Evolutionary conservation across 2,797 vertebrate genomes (phyloP).

Genomic region (Sylvilagus floridanus): DNA sequence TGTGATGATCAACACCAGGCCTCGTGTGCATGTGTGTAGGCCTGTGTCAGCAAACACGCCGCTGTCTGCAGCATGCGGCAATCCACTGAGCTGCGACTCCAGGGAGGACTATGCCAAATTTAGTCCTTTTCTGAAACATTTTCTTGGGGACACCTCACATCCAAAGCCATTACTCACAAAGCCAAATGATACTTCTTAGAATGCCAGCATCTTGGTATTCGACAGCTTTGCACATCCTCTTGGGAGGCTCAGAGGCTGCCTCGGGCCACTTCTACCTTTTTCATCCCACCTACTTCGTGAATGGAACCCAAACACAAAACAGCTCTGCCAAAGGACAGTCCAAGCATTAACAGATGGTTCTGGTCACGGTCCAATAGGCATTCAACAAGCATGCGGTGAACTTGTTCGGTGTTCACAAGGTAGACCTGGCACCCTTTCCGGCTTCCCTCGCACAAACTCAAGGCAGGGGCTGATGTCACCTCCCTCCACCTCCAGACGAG

Average conservation of each 20-base stretch:
- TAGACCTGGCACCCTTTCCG: background rate
- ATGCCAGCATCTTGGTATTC: constrained; percentile 24
- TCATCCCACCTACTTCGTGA: background rate
- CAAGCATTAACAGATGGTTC: background rate
- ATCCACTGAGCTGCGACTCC: constrained; percentile 39
- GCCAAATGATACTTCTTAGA: constrained; percentile 29
- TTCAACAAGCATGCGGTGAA: background rate
- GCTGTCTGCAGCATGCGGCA: constrained; percentile 34
- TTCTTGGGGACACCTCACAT: constrained; percentile 38
- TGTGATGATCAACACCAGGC: constrained; percentile 63
- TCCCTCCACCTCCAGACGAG: background rate
- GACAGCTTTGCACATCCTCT: background rate
- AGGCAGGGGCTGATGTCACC: background rate
- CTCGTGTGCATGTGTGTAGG: background rate
- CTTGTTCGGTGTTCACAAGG: background rate
- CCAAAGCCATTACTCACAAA: constrained; percentile 53
- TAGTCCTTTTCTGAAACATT: constrained; percentile 40
- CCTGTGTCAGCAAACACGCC: constrained; percentile 66
- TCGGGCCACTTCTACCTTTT: background rate
- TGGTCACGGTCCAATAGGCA: background rate
- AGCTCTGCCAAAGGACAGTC: background rate
- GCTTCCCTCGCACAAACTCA: background rate
- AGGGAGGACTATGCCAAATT: constrained; percentile 55
- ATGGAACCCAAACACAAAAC: background rate
- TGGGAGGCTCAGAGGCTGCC: background rate